These are phyloP conservation scores for Ptiloglossa arizonensis DNA, from an alignment of 1,140 invertebrate species.

Conservation along the genomic window DNA sequence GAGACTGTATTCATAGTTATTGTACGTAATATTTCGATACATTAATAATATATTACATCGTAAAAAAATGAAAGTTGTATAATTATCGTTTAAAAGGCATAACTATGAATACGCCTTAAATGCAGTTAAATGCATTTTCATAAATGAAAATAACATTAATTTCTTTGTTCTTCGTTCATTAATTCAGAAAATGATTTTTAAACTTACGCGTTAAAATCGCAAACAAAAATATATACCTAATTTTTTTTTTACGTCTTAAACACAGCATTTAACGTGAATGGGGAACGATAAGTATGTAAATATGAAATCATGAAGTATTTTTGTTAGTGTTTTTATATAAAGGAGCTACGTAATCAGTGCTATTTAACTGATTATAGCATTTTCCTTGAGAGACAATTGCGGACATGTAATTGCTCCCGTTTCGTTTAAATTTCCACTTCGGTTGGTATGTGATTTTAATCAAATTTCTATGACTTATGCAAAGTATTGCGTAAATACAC, in stretches of 20 bases:
- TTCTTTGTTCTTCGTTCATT: slow-evolving; percentile 7
- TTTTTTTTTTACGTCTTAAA: not conserved
- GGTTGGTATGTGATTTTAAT: slow-evolving; percentile 1
- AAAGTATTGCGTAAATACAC: slow-evolving; percentile 4
- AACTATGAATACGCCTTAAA: slow-evolving; percentile 46
- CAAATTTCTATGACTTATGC: not conserved
- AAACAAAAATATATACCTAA: not conserved
- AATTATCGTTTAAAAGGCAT: slow-evolving; percentile 2
- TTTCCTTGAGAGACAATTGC: not conserved
- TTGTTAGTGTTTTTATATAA: slow-evolving; percentile 12
- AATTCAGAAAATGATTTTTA: not conserved
- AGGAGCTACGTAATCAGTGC: not conserved
- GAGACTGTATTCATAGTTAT: slow-evolving; percentile 48
- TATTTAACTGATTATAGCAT: not conserved
- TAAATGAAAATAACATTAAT: slow-evolving; percentile 26
- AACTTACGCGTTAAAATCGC: not conserved
- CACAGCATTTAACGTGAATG: not conserved
- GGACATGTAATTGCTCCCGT: not conserved
- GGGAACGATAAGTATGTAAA: slow-evolving; percentile 7
- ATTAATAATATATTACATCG: slow-evolving; percentile 31
- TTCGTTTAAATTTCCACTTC: slow-evolving; percentile 6
- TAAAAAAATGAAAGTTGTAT: slow-evolving; percentile 7
- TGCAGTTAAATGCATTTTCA: slow-evolving; percentile 21
- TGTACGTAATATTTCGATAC: not conserved
- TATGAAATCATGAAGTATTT: slow-evolving; percentile 2